Base-by-base conservation (phyloP, 2,113 vertebrate species). In the Chaetops frenatus region DNA sequence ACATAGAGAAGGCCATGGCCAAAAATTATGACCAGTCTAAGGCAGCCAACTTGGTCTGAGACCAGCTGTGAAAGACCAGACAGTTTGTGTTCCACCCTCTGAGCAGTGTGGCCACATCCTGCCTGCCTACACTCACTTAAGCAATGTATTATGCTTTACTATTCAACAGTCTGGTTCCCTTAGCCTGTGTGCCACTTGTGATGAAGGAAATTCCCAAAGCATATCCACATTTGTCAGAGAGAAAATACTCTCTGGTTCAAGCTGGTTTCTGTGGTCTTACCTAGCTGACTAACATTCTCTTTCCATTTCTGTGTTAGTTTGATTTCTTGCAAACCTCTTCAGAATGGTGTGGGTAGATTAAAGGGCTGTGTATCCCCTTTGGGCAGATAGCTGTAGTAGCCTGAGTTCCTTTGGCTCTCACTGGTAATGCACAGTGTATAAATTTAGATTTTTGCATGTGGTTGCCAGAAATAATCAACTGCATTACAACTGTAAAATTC, bases 401-500 rank as follows among this genome's bases (percentile, higher is more conserved):
- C n/a, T 7, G 14, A 50, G 36, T 45, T 91, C 35, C 86, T 64
- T 64, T 62, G 53, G 21, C 28, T 92, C 56, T 72, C 28, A 9
- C 8, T 89, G 9, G 28, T 71, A 74, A 56, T 56, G 5, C 8
- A 69, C 25, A 57, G 35, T 3, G 6, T 65, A 64, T 81, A 92
- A 81, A 88, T 77, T 57, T 47, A 84, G 57, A 45, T 56, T 72
- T 91, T 56, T 81, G 27, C 15, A 57, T 38, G 19, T 62, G n/a
- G 21, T 65, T 94, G 20, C 73, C 73, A 74, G 45, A 87, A 94
- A 85, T 89, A 94, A 88, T 87, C 57, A 79, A 51, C 70, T 65
- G 15, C 35, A 40, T 29, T 70, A 82, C 61, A 94, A 28, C 45
- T 88, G 40, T 91, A 87, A 93, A 85, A 90, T 65, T 88, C 70